Percentiles rank a stretch among this genome's conserved stretches.
Evolutionary conservation across 2,888 invertebrate species (phyloP).

Genomic region (Dolomedes plantarius): DNA sequence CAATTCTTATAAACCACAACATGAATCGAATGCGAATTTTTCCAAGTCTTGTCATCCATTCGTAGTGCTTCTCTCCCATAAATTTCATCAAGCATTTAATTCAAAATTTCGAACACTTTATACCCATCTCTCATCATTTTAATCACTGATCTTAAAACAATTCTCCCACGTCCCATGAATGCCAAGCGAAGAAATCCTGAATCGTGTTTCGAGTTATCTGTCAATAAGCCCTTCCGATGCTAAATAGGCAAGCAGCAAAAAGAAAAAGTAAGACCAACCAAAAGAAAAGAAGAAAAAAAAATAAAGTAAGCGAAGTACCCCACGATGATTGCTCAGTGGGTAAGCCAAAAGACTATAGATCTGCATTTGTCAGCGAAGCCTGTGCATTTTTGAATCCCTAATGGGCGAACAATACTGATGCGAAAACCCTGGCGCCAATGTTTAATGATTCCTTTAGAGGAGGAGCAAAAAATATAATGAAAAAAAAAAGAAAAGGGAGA

Average conservation of each 20-base stretch:
- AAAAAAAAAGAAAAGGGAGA: constrained; percentile 42
- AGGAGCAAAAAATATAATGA: constrained; percentile 28
- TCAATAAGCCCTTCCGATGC: constrained; percentile 7
- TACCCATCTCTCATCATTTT: constrained; percentile 6
- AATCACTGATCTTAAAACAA: not conserved
- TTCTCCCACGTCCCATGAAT: not conserved
- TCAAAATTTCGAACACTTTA: not conserved
- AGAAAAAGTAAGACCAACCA: constrained; percentile 2
- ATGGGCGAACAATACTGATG: constrained; percentile 68
- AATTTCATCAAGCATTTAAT: constrained; percentile 14
- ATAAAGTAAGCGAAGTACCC: constrained; percentile 21
- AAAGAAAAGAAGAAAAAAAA: not conserved
- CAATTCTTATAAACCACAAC: no score
- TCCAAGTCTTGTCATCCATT: no score
- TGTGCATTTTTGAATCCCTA: constrained; percentile 67
- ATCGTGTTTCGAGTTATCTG: not conserved
- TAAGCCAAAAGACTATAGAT: constrained; percentile 67
- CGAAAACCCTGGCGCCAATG: constrained; percentile 65
- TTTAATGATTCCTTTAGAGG: constrained; percentile 60
- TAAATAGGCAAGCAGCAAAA: constrained; percentile 2
- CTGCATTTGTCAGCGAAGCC: constrained; percentile 65
- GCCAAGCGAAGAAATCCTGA: not conserved
- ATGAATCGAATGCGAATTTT: no score
- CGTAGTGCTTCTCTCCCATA: not conserved
- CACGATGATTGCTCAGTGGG: constrained; percentile 63